Evolutionary conservation across 37 sponge, comb jelly and placozoan genomes (phyloP).

Genomic region (Geodia barretti): DNA sequence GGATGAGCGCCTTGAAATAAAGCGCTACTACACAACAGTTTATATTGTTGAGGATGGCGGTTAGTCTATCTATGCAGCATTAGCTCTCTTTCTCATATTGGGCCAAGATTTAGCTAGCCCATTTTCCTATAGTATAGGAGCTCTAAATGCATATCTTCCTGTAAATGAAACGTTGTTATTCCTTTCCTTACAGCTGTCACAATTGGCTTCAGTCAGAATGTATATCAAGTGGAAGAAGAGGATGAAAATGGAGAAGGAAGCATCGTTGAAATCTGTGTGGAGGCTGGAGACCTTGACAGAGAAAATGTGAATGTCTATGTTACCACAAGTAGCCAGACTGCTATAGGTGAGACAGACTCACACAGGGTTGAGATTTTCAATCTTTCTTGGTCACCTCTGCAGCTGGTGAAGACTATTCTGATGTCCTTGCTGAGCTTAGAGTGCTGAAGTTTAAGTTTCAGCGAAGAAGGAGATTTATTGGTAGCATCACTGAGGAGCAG

Average conservation of each 20-base stretch:
- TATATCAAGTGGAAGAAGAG: background rate
- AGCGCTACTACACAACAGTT: background rate
- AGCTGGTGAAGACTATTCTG: slow-evolving; percentile 3
- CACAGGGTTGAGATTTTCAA: too few relatives aligned
- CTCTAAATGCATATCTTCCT: too few relatives aligned
- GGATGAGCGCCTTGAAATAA: background rate
- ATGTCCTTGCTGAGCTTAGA: background rate
- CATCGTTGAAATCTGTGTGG: background rate
- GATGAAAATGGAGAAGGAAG: background rate
- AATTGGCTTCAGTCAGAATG: background rate
- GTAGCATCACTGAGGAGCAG: background rate
- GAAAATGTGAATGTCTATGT: background rate
- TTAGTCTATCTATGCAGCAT: too few relatives aligned
- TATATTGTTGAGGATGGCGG: background rate
- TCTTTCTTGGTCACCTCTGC: background rate
- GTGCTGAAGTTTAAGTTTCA: background rate
- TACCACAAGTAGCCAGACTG: background rate
- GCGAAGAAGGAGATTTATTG: background rate
- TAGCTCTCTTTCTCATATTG: too few relatives aligned
- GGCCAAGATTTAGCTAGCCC: too few relatives aligned
- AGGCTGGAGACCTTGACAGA: background rate
- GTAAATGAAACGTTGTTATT: too few relatives aligned
- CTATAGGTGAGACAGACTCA: too few relatives aligned
- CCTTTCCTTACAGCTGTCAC: background rate
- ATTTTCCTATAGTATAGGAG: too few relatives aligned